phyloP scores from a whole-genome alignment of 1,140 invertebrate genomes.

The Notospermus geniculatus region DNA sequence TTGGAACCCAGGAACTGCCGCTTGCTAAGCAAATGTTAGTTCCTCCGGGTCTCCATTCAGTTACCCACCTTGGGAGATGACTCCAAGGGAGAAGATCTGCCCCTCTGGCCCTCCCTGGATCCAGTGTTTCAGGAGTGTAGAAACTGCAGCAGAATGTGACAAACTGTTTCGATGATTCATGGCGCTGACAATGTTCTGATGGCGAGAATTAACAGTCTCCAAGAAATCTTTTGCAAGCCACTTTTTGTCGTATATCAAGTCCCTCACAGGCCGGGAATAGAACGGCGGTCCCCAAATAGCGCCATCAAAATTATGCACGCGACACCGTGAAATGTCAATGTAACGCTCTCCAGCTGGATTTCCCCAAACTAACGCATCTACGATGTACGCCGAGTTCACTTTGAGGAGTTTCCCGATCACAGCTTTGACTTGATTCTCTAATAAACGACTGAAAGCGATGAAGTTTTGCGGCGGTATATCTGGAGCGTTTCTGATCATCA shows the following conservation, averaged over 20 bases:
- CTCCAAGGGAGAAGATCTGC: conserved; percentile 45
- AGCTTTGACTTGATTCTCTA: conserved; percentile 51
- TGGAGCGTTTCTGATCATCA: conserved; percentile 44
- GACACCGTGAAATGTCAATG: conserved; percentile 37
- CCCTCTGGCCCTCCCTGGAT: conserved; percentile 40
- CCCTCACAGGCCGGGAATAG: conserved; percentile 40
- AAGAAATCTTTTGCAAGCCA: conserved; percentile 49
- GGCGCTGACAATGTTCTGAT: conserved; percentile 21
- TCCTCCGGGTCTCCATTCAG: no score
- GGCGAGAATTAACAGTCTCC: conserved; percentile 30
- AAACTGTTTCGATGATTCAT: conserved; percentile 29
- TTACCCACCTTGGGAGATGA: conserved; percentile 43
- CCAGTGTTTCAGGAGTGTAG: conserved; percentile 42
- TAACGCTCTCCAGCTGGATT: conserved; percentile 40
- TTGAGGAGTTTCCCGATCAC: conserved; percentile 43
- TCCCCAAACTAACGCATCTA: conserved; percentile 52
- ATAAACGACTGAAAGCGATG: conserved; percentile 36
- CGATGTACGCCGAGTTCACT: conserved; percentile 46
- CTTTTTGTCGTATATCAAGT: conserved; percentile 47
- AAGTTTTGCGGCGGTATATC: conserved; percentile 45
- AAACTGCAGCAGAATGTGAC: conserved; percentile 35
- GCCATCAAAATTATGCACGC: conserved; percentile 49
- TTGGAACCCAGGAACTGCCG: background rate
- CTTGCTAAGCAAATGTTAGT: background rate
- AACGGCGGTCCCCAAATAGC: conserved; percentile 50